Base-by-base conservation (phyloP, 2,888 invertebrate species). In the Ceratothoa steindachneri region DNA sequence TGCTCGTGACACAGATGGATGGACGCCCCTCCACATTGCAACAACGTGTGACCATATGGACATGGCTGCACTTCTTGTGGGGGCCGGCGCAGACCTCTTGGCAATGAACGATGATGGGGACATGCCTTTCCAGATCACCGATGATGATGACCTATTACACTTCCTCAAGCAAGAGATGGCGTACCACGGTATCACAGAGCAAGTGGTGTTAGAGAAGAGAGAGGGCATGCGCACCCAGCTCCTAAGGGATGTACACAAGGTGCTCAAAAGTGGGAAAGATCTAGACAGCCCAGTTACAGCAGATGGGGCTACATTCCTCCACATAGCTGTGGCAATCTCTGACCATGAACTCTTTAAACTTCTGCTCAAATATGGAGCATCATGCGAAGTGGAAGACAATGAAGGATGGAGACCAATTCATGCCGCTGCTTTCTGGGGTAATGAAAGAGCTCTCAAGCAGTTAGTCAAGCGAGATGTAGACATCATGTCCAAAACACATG, bases 1-100 rank as follows among this genome's bases (percentile, higher is more conserved):
- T 30, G 68, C 73, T 3, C 65, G 55, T 30, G 79, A 79, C 64
- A 53, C 24, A 22, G 79, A 79, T 60, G 41, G 72, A n/a, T 79
- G 79, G 79, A 79, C 79, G 24, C 79, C 79, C 31, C 51, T 79
- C 5, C 79, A 79, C 60, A 76, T 76, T 12, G 79, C 79, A 24
- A 76, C 79, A 15, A 79, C 79, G n/a, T 79, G 79, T 28, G 79
- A 76, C 24, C 74, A 76, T 30, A 71, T 72, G 2, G 69, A 74
- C 31, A 67, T 79, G 12, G 79, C 74, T 30, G 71, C 66, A 24
- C 12, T 9, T 29, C 72, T 79, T 22, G 41, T 79, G 4, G 64
- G 67, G 41, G 72, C 70, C 24, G 79, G 79, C 4, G 79, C 79
- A 53, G 64, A 79, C 19, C 67, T 79, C 9, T 71, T 69, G 24